Conservation (phyloP, 2,113 vertebrate species). For the Labeo catla region DNA sequence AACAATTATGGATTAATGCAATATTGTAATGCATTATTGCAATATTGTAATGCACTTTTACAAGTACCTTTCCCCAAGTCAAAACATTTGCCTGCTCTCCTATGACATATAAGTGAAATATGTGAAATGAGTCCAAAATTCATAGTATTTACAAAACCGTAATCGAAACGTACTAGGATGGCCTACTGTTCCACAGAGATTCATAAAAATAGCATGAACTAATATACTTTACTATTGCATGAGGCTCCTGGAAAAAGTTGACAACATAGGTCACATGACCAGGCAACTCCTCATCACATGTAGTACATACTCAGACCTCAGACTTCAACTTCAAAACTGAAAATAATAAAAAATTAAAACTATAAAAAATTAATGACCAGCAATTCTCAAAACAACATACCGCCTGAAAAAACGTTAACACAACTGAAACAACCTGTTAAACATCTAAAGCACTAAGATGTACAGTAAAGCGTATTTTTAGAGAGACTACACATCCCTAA, state of each 20-base stretch:
- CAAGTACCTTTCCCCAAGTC: too few relatives aligned
- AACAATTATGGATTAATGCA: too few relatives aligned
- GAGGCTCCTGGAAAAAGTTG: background rate
- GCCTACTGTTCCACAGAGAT: background rate
- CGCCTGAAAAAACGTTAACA: background rate
- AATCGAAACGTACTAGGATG: background rate
- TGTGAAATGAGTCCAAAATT: background rate
- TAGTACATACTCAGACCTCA: background rate
- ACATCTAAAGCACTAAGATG: background rate
- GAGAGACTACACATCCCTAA: conserved; percentile 46
- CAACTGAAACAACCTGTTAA: background rate
- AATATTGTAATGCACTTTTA: too few relatives aligned
- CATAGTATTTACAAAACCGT: background rate
- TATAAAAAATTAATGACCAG: background rate
- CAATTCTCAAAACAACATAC: background rate
- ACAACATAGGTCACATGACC: background rate
- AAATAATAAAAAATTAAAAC: background rate
- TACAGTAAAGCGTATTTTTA: background rate
- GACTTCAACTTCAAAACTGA: background rate
- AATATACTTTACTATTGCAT: background rate
- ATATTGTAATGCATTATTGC: too few relatives aligned
- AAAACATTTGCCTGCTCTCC: too few relatives aligned
- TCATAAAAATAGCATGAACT: too few relatives aligned
- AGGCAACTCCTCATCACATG: background rate
- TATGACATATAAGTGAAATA: too few relatives aligned